These are phyloP conservation scores for Phocoena phocoena DNA, from an alignment of 2,113 vertebrate species.

Conservation along the genomic window DNA sequence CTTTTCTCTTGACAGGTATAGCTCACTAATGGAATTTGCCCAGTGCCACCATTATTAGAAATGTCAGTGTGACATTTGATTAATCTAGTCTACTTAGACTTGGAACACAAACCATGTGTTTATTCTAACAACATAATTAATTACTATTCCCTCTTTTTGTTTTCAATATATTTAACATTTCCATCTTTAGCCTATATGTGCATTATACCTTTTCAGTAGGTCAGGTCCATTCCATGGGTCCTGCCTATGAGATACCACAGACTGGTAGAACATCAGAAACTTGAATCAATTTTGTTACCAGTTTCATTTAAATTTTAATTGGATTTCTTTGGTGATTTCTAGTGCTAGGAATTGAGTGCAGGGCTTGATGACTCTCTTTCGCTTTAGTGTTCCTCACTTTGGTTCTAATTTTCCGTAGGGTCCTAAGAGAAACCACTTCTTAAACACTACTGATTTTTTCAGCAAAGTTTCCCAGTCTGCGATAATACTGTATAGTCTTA, in stretches of 20 bases:
- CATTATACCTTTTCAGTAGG: background rate
- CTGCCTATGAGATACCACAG: background rate
- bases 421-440: background rate
- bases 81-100: constrained; percentile 77
- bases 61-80: constrained; percentile 82
- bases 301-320: background rate
- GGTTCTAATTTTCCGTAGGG: background rate
- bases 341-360: background rate
- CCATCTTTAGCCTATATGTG: background rate
- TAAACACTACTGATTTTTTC: background rate
- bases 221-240: background rate
- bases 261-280: background rate
- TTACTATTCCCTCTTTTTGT: constrained; percentile 35
- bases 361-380: background rate
- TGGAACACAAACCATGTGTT: constrained; percentile 74
- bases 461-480: background rate
- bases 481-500: background rate
- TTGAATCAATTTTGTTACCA: background rate
- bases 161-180: background rate
- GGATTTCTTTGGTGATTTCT: background rate
- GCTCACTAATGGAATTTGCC: constrained; percentile 75
- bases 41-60: constrained; percentile 77
- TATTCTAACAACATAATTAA: constrained; percentile 70
- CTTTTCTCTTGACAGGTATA: constrained; percentile 75
- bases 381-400: background rate